These are phyloP conservation scores for Condylura cristata DNA, from an alignment of 2,113 vertebrate species.

Conservation along the genomic window DNA sequence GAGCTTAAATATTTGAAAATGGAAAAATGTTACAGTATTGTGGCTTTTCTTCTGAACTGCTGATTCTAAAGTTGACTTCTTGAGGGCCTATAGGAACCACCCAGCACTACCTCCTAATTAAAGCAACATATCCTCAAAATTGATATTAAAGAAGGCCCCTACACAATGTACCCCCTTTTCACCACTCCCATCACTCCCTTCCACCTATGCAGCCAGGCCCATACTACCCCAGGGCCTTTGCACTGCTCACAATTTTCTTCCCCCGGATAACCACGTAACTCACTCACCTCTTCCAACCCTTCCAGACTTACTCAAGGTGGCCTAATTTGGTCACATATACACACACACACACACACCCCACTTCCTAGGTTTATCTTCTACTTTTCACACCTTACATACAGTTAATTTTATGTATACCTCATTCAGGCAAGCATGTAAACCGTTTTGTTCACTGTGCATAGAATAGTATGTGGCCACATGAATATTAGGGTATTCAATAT, in stretches of 20 bases:
- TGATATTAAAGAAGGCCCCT: neutral
- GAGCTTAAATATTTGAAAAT: neutral
- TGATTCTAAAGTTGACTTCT: neutral
- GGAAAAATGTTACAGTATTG: neutral
- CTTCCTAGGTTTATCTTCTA: neutral
- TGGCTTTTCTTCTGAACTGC: neutral
- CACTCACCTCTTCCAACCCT: neutral
- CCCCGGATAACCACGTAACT: too few relatives aligned
- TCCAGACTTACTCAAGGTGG: neutral
- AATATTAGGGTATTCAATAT: neutral
- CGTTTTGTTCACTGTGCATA: neutral
- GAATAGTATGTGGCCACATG: neutral
- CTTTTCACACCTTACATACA: neutral
- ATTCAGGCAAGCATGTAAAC: neutral
- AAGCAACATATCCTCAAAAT: neutral
- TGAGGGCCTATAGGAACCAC: neutral
- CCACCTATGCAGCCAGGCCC: neutral
- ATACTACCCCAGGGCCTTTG: neutral
- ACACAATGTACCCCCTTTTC: neutral
- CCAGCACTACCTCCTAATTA: neutral
- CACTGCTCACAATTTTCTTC: neutral
- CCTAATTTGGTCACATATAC: neutral
- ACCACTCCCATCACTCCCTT: neutral
- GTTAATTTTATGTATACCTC: slow-evolving; percentile 27
- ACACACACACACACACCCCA: neutral